A percentile compares a stretch with the other conserved stretches of the same genome.
These are phyloP conservation scores for Homarus gammarus DNA, from an alignment of 2,888 invertebrate genomes.

Conservation along the genomic window DNA sequence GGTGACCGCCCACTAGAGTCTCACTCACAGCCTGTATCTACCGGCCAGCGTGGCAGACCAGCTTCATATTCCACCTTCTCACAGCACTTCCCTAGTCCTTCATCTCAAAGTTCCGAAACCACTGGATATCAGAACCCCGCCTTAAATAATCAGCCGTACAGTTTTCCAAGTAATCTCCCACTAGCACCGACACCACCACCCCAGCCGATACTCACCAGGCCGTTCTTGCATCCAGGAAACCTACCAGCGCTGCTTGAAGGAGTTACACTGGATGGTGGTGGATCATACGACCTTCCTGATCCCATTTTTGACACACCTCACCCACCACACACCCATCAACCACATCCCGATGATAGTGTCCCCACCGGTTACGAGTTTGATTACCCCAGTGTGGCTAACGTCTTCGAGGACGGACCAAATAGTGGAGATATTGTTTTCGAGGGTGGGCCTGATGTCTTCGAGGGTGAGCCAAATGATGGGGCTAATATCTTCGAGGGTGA, in stretches of 20 bases:
- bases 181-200: neutral
- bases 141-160: neutral
- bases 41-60: neutral
- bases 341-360: neutral
- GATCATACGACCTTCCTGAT: neutral
- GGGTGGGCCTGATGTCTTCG: no score
- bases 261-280: neutral
- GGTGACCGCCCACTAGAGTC: neutral
- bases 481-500: no score
- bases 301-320: conserved; percentile 2
- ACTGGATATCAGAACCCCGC: neutral
- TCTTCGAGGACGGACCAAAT: conserved; percentile 15
- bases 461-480: no score
- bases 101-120: neutral
- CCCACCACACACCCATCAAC: neutral
- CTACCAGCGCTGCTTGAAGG: conserved; percentile 30
- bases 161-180: neutral
- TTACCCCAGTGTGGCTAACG: conserved; percentile 19
- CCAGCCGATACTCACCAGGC: neutral
- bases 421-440: no score
- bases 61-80: neutral
- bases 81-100: neutral
- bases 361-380: neutral
- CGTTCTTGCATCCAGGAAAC: conserved; percentile 50
- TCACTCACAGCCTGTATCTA: neutral